Evolutionary conservation across 2,888 invertebrate genomes (phyloP).

Genomic region (Volucella inanis): DNA sequence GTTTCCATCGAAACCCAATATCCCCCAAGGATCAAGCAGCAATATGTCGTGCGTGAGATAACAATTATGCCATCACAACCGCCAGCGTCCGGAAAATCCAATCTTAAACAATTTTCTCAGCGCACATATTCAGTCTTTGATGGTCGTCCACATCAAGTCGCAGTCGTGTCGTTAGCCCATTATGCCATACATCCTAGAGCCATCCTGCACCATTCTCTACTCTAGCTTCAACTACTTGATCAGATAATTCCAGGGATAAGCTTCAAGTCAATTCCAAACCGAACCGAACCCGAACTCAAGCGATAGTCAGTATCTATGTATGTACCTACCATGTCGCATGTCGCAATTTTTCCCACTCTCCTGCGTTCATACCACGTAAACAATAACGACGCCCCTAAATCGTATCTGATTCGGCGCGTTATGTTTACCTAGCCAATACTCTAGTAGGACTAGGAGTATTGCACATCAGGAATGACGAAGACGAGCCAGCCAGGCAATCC

Average conservation of each 20-base stretch:
- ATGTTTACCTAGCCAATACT: conserved; percentile 44
- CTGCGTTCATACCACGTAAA: conserved; percentile 51
- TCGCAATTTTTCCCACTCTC: conserved; percentile 53
- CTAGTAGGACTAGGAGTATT: conserved; percentile 45
- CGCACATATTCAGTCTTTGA: not conserved
- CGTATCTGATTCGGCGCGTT: conserved; percentile 66
- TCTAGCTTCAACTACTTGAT: conserved; percentile 59
- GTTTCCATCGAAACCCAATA: conserved; percentile 42
- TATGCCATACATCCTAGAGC: conserved; percentile 66
- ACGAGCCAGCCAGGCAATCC: conserved; percentile 6
- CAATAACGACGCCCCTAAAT: conserved; percentile 71
- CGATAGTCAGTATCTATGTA: conserved; percentile 9
- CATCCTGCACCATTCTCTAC: conserved; percentile 32
- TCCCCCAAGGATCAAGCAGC: conserved; percentile 48
- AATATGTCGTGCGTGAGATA: conserved; percentile 69
- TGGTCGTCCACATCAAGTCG: not conserved
- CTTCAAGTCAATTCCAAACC: conserved; percentile 50
- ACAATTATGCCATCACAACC: conserved; percentile 44
- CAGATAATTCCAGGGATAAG: conserved; percentile 70
- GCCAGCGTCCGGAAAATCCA: conserved; percentile 35
- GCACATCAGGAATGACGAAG: conserved; percentile 55
- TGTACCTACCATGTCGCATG: conserved; percentile 65
- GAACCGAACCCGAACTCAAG: not conserved
- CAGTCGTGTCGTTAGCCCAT: conserved; percentile 68
- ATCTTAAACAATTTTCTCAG: conserved; percentile 63